Evolutionary conservation across 2,888 invertebrate species (phyloP), one percentile per base, ranked within the genome.

Genomic region (Dinocampus coccinellae): DNA sequence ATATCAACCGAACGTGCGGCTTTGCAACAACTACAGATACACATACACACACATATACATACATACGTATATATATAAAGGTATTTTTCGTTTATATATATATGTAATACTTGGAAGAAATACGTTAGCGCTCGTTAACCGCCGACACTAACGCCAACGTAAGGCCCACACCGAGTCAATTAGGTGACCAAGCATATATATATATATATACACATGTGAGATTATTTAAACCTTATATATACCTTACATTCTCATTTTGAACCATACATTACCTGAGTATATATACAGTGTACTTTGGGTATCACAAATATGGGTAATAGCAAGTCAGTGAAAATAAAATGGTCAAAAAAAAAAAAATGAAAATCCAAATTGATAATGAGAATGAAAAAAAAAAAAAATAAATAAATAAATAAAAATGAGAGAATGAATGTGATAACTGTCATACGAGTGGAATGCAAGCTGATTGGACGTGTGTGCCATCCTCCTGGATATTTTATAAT

Each of bases 131-230:
- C 70, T 73, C 73, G 73, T 73, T 73, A 73, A 73, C 73, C 29
- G 70, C 68, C 70, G 70, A 70, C 70, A 73, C 70, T 63, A 73
- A 70, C 70, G 65, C 73, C 68, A 73, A 70, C 70, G 68, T 70
- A 58, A 73, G 70, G 70, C 70, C 73, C 73, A 73, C 73, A 70
- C 68, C 68, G 64, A 73, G 73, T 73, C 73, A 73, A 70, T 73
- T 73, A 70, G 70, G 58, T 70, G 70, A 68, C 58, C 65, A 52
- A 52, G 47, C 58, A 29, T 39, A 47, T 36, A 47, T 57, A 55
- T 47, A 36, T 24, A 34, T 60, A 52, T 20, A 26, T 58, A 20
- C n/a, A n/a, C n/a, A n/a, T 39, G 26, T 55, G 67, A 42, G 55
- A 55, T 24, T 55, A 73, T 73, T 73, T 68, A 70, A 73, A 62